phyloP scores from a whole-genome alignment of 2,888 invertebrate genomes.

The Clitarchus hookeri region DNA sequence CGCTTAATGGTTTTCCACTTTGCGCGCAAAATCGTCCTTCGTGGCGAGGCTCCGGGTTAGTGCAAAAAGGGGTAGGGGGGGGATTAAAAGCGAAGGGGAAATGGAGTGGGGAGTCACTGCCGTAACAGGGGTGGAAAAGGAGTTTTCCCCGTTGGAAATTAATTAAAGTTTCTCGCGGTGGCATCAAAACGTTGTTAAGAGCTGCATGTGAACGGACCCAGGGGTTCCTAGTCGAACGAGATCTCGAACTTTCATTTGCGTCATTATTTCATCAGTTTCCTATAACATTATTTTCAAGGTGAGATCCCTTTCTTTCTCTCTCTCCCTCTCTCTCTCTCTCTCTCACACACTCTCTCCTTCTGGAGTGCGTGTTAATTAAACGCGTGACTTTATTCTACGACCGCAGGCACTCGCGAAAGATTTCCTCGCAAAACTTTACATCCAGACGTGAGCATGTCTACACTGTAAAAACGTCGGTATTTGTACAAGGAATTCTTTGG shows the following conservation, averaged over 20 bases:
- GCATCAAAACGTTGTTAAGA: conserved; percentile 3
- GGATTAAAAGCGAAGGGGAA: neutral
- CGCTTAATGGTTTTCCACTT: conserved; percentile 10
- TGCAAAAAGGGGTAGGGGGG: no score
- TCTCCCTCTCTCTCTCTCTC: no score
- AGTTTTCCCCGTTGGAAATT: neutral
- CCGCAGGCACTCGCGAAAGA: neutral
- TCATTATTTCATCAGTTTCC: neutral
- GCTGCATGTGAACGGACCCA: neutral
- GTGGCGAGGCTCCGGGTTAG: neutral
- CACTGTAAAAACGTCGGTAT: no score
- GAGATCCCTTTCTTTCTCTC: neutral
- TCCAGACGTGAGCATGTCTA: no score
- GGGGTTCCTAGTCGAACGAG: neutral
- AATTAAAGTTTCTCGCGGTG: conserved; percentile 7
- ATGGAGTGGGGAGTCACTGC: neutral
- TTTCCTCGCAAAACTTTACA: neutral
- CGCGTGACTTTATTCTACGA: neutral
- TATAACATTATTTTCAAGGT: neutral
- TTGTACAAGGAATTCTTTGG: no score
- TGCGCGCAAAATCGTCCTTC: conserved; percentile 7
- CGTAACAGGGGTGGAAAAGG: neutral
- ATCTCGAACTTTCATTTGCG: neutral
- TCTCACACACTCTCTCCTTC: no score
- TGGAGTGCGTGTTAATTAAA: neutral